Conservation (phyloP, 64 coral and sea anemone genomes). For the Acropora yongei region DNA sequence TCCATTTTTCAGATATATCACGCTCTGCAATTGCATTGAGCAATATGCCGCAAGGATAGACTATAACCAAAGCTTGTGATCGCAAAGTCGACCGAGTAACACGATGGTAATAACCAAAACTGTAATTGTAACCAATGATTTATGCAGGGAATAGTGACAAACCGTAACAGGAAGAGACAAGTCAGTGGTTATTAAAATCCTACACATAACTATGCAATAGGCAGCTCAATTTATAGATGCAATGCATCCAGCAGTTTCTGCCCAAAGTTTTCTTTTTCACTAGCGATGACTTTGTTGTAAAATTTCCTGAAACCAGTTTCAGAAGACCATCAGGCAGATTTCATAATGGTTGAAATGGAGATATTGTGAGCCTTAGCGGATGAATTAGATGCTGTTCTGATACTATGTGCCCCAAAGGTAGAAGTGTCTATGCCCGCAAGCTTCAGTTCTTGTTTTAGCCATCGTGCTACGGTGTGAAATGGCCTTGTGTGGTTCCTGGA, state of each 20-base stretch:
- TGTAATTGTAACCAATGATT: not conserved
- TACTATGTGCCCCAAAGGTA: too few relatives aligned
- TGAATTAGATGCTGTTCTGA: not conserved
- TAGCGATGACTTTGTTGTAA: not conserved
- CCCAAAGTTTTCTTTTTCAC: slow-evolving; percentile 33
- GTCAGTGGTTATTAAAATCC: too few relatives aligned
- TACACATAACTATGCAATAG: too few relatives aligned
- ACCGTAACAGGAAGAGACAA: not conserved
- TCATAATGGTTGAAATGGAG: too few relatives aligned
- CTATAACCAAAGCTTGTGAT: slow-evolving; percentile 42
- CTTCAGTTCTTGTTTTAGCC: slow-evolving; percentile 20
- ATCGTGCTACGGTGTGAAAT: slow-evolving; percentile 6
- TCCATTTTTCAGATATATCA: too few relatives aligned
- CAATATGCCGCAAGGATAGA: too few relatives aligned
- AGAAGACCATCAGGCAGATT: too few relatives aligned
- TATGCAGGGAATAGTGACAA: not conserved
- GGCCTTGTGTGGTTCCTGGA: slow-evolving; percentile 39
- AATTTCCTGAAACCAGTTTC: slow-evolving; percentile 22
- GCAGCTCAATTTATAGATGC: not conserved
- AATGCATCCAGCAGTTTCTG: slow-evolving; percentile 15
- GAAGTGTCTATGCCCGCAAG: slow-evolving; percentile 22
- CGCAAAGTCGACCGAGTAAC: not conserved
- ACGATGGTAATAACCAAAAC: not conserved
- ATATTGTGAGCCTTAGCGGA: not conserved
- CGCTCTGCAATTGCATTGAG: too few relatives aligned